Base-by-base conservation (phyloP, 2,113 vertebrate genomes). In the Cardinalis cardinalis region DNA sequence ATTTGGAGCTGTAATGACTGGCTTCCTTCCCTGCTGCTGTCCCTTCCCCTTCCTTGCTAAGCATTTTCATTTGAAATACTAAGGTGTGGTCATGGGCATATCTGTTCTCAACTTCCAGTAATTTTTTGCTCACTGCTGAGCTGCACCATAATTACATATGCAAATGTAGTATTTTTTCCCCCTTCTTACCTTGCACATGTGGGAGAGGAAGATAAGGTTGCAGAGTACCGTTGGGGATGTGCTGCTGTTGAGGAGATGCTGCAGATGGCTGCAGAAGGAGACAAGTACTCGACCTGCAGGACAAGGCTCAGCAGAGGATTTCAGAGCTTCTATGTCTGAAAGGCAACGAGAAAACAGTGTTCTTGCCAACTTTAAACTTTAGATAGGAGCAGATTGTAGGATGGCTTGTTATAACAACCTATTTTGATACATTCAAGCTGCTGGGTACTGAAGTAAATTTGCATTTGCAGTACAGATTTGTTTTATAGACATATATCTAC, bases 61-160 rank as follows among this genome's bases (percentile, higher is more conserved):
- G 84, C 46, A 0, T 89, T 94, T 95, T 92, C 91, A 87, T 96
- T 94, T 92, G 81, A 89, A 95, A 95, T 89, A 69, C 84, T 83
- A 89, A 96, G 95, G 95, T 95, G 95, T 94, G 95, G 95, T 93
- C 93, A 69, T 96, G 1, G 74, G 87, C 93, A 91, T 94, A 96
- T 95, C 89, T 95, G 49, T 93, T 85, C 55, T 82, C 91, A 92
- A 96, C 94, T 96, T 96, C 95, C 94, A 96, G 93, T 95, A 96
- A 95, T 95, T 96, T 96, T 96, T 91, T 93, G 71, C 75, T 87
- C 43, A 66, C 71, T 89, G 59, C 66, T 69, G 89, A 94, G n/a
- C 78, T 85, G 70, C 59, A 61, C 59, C 41, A 12, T 94, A 93
- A 93, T 93, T 94, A 40, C 78, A 82, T 93, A 95, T 96, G 95